phyloP scores from a whole-genome alignment of 2,797 vertebrate species.

The Ctenosaura bakeri region DNA sequence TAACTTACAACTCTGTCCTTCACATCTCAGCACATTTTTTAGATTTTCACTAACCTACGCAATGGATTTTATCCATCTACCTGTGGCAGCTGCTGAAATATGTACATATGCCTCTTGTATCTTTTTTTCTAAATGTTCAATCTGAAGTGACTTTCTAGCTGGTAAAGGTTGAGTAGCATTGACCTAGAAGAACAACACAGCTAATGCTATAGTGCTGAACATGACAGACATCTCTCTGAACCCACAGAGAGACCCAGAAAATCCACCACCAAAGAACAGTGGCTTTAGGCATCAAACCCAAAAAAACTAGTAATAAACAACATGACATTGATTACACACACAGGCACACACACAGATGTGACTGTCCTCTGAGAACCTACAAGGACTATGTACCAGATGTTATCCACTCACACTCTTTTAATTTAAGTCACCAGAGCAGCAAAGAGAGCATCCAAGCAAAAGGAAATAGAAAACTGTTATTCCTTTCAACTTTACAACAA shows the following conservation, averaged over 20 bases:
- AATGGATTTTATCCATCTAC: conserved; percentile 45
- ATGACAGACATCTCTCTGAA: conserved; percentile 54
- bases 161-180: conserved; percentile 51
- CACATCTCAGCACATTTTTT: conserved; percentile 9
- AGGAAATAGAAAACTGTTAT: background rate
- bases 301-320: background rate
- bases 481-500: background rate
- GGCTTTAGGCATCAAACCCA: background rate
- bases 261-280: conserved; percentile 10
- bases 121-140: conserved; percentile 50
- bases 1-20: background rate
- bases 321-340: conserved; percentile 18
- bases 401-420: background rate
- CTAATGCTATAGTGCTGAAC: conserved; percentile 9
- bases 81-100: conserved; percentile 41
- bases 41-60: conserved; percentile 30
- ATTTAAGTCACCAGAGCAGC: conserved; percentile 28
- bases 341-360: conserved; percentile 30
- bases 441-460: background rate
- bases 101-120: conserved; percentile 32
- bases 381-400: conserved; percentile 1
- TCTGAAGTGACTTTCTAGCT: conserved; percentile 39
- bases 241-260: background rate
- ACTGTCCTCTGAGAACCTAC: conserved; percentile 26
- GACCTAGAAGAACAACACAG: conserved; percentile 62